Base-by-base conservation (phyloP, 2,113 vertebrate species). In the Apteryx mantelli region DNA sequence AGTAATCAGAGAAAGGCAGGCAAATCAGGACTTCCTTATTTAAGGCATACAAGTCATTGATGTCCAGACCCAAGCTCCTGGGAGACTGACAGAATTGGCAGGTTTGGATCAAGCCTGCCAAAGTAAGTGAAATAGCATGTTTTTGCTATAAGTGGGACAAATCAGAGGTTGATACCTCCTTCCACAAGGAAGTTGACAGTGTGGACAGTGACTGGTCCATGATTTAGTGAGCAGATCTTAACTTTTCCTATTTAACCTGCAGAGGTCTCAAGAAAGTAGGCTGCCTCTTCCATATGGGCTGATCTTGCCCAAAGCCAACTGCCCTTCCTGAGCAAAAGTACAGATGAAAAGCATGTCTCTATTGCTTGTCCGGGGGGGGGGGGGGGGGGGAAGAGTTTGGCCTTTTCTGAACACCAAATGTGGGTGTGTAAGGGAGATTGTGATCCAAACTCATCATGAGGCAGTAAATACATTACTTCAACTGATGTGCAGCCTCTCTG, bases 1-100 rank as follows among this genome's bases (percentile, higher is more conserved):
- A 78, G 79, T 34, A 83, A 91, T 63, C 90, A 94, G 85, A 85
- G 63, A 88, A 88, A 80, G 89, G 40, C 55, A 88, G 55, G 82
- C 85, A 93, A 61, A 95, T 74, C 44, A 93, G 50, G 34, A 44
- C 40, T 74, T 73, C 66, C 42, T 93, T 82, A 83, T 88, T 93
- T 83, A 95, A 94, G 91, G 77, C 50, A 58, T 30, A 70, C 53
- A 83, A 95, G 68, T 38, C 78, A 86, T 4, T 88, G 63, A 70
- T 76, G 82, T 58, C 50, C 30, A 3, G 55, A 93, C 32, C 70
- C 78, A 93, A 60, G 19, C 32, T 11, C 17, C 18, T 60, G 30
- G 56, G 56, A 60, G 17, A 34, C 56, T 17, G 36, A 76, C 75
- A 94, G 50, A 86, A 74, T 4, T 48, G 36, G 71, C 5, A 5